Percentiles rank a stretch among this genome's conserved stretches.
These are phyloP conservation scores for Drosophila birchii DNA, from an alignment of 2,888 invertebrate species.

Conservation along the genomic window DNA sequence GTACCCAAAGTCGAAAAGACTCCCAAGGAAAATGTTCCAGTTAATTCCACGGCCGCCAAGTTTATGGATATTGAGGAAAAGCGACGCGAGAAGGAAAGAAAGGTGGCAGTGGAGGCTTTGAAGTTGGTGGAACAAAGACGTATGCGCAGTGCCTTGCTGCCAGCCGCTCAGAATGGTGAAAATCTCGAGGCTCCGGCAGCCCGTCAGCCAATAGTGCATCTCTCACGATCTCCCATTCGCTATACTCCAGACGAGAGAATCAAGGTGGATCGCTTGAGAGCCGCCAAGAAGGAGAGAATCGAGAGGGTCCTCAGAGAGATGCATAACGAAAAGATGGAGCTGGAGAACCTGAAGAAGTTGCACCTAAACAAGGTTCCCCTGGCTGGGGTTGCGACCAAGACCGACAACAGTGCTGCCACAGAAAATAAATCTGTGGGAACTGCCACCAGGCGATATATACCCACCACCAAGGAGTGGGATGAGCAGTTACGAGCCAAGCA, in stretches of 20 bases:
- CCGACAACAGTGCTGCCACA: neutral
- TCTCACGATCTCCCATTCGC: conserved; percentile 53
- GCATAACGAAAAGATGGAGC: conserved; percentile 22
- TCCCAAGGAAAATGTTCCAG: neutral
- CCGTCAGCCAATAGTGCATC: conserved; percentile 35
- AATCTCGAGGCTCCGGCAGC: neutral
- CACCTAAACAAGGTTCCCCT: neutral
- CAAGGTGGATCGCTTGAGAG: conserved; percentile 58
- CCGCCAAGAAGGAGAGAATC: conserved; percentile 57
- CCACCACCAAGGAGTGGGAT: conserved; percentile 68
- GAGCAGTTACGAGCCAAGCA: conserved; percentile 54
- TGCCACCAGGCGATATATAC: conserved; percentile 55
- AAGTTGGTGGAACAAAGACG: conserved; percentile 68
- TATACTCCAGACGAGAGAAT: conserved; percentile 52
- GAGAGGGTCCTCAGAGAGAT: conserved; percentile 63
- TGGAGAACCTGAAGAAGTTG: neutral
- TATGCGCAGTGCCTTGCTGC: conserved; percentile 34
- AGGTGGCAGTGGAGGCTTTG: conserved; percentile 64
- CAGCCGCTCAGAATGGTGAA: neutral
- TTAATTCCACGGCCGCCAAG: neutral
- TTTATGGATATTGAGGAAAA: conserved; percentile 41
- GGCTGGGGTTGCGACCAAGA: too few relatives aligned
- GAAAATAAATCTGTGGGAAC: neutral
- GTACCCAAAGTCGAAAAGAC: conserved; percentile 2
- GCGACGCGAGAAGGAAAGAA: conserved; percentile 55